Conservation (phyloP, 2,113 vertebrate genomes). For the Tricholaema leucomelas region DNA sequence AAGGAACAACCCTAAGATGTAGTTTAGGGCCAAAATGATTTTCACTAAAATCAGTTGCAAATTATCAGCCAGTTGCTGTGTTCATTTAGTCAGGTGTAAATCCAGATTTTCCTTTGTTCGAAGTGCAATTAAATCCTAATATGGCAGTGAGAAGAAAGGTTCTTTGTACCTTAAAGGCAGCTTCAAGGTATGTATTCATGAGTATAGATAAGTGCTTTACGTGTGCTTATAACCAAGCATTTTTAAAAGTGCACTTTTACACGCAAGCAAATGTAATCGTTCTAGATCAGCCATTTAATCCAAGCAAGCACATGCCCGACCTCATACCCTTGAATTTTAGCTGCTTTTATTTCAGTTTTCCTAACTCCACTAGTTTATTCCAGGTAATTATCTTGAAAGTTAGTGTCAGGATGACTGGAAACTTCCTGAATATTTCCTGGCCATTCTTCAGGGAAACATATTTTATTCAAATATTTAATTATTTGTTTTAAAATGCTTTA, state of each 20-base stretch:
- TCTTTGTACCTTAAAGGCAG: background rate
- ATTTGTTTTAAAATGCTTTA: background rate
- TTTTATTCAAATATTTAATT: background rate
- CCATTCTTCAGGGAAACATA: background rate
- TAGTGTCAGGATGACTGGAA: background rate
- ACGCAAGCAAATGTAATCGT: background rate
- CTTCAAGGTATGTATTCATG: background rate
- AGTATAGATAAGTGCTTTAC: background rate
- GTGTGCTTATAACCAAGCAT: background rate
- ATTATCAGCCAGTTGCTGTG: background rate
- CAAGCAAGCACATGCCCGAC: conserved; percentile 3
- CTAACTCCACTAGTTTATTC: background rate
- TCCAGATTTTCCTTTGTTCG: background rate
- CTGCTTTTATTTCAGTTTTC: conserved; percentile 20
- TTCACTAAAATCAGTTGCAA: conserved; percentile 46
- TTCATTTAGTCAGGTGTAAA: background rate
- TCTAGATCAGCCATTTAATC: background rate
- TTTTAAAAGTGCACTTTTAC: background rate
- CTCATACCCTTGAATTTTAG: background rate
- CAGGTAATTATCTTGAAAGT: conserved; percentile 9
- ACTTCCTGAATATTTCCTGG: background rate
- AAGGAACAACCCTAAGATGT: background rate
- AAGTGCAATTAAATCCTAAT: conserved; percentile 15
- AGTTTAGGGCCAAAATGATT: conserved; percentile 15
- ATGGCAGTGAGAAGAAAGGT: background rate